Percentiles rank a stretch among this genome's conserved stretches.
Evolutionary conservation across 2,888 invertebrate genomes (phyloP).

Genomic region (Melipona beecheii): DNA sequence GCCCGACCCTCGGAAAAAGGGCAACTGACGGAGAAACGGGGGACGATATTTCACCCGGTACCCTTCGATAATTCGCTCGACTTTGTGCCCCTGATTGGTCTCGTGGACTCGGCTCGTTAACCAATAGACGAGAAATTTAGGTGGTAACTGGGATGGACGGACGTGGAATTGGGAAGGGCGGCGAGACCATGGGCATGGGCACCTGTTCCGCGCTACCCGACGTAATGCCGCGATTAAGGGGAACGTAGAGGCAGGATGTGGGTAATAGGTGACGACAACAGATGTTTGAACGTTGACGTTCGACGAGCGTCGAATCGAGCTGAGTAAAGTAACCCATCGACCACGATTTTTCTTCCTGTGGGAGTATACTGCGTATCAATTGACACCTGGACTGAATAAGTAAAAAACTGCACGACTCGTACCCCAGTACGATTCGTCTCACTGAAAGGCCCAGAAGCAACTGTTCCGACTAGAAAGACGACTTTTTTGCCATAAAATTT

Average conservation of each 20-base stretch:
- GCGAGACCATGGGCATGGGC: neutral
- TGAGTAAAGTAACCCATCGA: conserved; percentile 3
- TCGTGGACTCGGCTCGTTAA: conserved; percentile 33
- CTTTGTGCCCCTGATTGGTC: conserved; percentile 20
- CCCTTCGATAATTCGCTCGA: conserved; percentile 55
- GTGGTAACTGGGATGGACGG: neutral
- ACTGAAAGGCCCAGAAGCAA: too few species aligned
- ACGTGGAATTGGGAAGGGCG: neutral
- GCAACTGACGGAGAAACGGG: neutral
- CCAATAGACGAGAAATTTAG: conserved; percentile 30
- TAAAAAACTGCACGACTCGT: neutral
- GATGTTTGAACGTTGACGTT: conserved; percentile 41
- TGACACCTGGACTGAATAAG: neutral
- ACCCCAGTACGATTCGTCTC: too few species aligned
- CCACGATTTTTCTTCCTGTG: conserved; percentile 15
- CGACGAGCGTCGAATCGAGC: conserved; percentile 6
- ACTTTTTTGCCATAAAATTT: too few species aligned
- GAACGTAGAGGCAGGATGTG: neutral
- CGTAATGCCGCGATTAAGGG: neutral
- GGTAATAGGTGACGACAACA: conserved; percentile 27
- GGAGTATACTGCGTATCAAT: too few species aligned
- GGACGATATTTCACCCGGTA: conserved; percentile 60
- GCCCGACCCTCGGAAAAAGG: conserved; percentile 6
- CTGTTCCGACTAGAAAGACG: too few species aligned
- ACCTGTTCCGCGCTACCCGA: conserved; percentile 35